Percentiles rank a stretch among this genome's conserved stretches.
Evolutionary conservation across 2,113 vertebrate species (phyloP).

Genomic region (Tragelaphus imberbis): DNA sequence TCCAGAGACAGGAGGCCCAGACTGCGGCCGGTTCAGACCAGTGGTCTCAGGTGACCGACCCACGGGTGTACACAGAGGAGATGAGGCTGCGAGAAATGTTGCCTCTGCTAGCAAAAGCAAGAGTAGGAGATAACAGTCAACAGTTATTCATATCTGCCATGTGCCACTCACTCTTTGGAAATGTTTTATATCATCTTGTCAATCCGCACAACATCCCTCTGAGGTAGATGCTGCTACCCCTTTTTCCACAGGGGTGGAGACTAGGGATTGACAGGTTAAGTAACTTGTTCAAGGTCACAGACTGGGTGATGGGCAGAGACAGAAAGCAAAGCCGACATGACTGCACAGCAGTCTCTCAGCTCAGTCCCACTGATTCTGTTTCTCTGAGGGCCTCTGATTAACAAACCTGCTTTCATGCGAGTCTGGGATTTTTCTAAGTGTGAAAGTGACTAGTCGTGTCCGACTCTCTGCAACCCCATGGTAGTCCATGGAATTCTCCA

Average conservation of each 20-base stretch:
- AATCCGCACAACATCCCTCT: accelerated
- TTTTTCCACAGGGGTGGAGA: too few relatives aligned
- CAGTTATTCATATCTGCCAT: accelerated
- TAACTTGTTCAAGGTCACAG: not conserved
- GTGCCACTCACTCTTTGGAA: not conserved
- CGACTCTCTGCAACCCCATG: not conserved
- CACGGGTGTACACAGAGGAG: accelerated
- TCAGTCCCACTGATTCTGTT: not conserved
- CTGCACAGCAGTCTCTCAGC: not conserved
- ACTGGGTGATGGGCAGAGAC: not conserved
- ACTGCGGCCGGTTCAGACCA: accelerated
- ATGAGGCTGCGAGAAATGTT: accelerated
- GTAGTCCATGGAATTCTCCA: not conserved
- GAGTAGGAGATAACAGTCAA: accelerated
- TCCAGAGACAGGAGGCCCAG: not conserved
- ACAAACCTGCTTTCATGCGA: not conserved
- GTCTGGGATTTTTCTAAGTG: not conserved
- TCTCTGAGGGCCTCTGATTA: not conserved
- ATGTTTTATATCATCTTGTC: accelerated
- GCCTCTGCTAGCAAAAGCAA: not conserved
- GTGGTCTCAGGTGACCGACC: accelerated
- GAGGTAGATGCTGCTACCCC: too few relatives aligned
- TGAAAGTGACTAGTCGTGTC: not conserved
- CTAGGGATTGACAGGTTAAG: not conserved
- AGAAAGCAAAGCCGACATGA: not conserved